Conservation (phyloP, 2,888 invertebrate species). For the Matsumyia berberina region DNA sequence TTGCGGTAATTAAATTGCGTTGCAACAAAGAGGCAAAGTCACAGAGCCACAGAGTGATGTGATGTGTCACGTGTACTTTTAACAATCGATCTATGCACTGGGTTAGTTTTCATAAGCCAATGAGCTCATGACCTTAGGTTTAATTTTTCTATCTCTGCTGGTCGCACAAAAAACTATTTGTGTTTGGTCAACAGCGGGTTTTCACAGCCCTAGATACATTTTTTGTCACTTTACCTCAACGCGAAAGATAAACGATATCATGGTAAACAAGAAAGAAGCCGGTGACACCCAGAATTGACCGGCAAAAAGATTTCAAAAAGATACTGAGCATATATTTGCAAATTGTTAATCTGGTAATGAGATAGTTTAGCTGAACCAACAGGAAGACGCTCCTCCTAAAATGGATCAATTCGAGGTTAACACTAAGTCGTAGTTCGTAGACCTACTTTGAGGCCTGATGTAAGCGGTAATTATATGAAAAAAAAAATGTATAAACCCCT, state of each 20-base stretch:
- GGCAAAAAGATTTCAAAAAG: slow-evolving; percentile 4
- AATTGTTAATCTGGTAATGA: slow-evolving; percentile 28
- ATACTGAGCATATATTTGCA: slow-evolving; percentile 27
- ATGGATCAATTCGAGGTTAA: not conserved
- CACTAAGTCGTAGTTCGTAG: not conserved
- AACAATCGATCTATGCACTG: not conserved
- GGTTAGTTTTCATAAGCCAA: not conserved
- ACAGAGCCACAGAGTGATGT: not conserved
- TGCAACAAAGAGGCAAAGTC: slow-evolving; percentile 28
- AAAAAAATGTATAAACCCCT: slow-evolving; percentile 21
- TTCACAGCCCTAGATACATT: slow-evolving; percentile 42
- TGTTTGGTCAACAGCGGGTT: slow-evolving; percentile 38
- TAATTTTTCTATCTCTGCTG: not conserved
- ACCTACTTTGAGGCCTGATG: not conserved
- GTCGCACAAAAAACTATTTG: slow-evolving; percentile 39
- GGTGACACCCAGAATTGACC: slow-evolving; percentile 13
- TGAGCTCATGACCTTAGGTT: slow-evolving; percentile 39
- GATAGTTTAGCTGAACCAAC: slow-evolving; percentile 10
- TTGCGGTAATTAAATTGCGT: slow-evolving; percentile 51
- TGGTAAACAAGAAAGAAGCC: not conserved
- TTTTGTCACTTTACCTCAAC: slow-evolving; percentile 49
- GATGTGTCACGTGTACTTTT: slow-evolving; percentile 36
- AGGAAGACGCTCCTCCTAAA: slow-evolving; percentile 13
- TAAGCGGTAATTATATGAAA: not conserved
- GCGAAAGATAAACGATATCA: not conserved